Conservation (phyloP, 2,797 vertebrate genomes). For the Cynopterus sphinx region DNA sequence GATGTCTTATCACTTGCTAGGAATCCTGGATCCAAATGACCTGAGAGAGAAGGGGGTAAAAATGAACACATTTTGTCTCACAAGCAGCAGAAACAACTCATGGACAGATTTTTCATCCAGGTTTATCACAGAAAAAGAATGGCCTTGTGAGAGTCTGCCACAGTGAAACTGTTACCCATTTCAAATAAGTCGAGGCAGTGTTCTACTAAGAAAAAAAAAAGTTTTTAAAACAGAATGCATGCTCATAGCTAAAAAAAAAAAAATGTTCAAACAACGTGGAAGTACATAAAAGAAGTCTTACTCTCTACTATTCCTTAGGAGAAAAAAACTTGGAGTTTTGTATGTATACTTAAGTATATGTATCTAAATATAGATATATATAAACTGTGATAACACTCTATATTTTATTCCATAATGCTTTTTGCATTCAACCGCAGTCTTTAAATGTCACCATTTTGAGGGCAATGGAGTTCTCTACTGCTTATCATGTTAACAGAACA, state of each 20-base stretch:
- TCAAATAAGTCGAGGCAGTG: not conserved
- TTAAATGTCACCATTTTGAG: conserved; percentile 8
- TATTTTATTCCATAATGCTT: conserved; percentile 6
- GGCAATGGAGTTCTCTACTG: conserved; percentile 10
- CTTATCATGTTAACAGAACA: conserved; percentile 27
- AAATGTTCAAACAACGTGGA: not conserved
- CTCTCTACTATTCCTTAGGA: conserved; percentile 1
- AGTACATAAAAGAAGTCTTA: not conserved
- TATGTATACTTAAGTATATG: not conserved
- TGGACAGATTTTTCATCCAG: not conserved
- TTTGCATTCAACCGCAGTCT: conserved; percentile 42
- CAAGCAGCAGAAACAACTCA: conserved; percentile 16
- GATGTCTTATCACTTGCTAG: conserved; percentile 86
- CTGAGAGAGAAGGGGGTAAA: conserved; percentile 84
- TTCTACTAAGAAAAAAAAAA: not conserved
- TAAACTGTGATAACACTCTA: not conserved
- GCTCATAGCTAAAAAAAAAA: not conserved
- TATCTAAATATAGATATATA: not conserved
- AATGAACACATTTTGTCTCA: conserved; percentile 62
- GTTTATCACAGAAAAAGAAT: not conserved
- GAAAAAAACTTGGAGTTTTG: not conserved
- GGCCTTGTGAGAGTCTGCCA: not conserved
- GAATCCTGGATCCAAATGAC: conserved; percentile 89
- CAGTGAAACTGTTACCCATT: not conserved
- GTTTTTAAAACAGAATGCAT: not conserved